Conservation (phyloP, 2,797 vertebrate species). For the Danio tinwini region DNA sequence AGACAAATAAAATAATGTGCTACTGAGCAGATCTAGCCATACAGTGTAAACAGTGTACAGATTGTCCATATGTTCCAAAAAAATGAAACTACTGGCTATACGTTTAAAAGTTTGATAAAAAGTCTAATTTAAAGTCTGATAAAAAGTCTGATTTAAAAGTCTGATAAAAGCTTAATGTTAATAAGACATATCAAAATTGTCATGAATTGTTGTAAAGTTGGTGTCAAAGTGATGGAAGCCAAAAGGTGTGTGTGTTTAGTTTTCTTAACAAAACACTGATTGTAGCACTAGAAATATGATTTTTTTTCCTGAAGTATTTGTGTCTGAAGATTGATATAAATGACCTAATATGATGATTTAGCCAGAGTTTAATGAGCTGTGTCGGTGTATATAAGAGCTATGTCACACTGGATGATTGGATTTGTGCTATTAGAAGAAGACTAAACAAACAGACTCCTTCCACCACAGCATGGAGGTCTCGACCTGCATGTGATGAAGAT, state of each 20-base stretch:
- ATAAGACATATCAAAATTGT: too few relatives aligned
- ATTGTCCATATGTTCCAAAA: too few relatives aligned
- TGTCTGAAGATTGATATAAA: neutral
- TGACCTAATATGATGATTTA: slow-evolving; percentile 34
- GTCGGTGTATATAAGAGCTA: neutral
- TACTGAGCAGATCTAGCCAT: too few relatives aligned
- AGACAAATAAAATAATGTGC: too few relatives aligned
- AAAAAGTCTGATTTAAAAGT: too few relatives aligned
- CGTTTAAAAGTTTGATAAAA: too few relatives aligned
- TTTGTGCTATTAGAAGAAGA: slow-evolving; percentile 8
- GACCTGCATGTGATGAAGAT: slow-evolving; percentile 34
- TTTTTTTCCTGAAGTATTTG: neutral
- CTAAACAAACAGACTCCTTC: slow-evolving; percentile 29
- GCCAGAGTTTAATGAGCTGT: slow-evolving; percentile 30
- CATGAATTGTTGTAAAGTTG: too few relatives aligned
- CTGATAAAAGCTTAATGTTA: too few relatives aligned
- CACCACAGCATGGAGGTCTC: slow-evolving; percentile 32
- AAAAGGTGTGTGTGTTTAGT: neutral
- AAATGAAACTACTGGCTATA: too few relatives aligned
- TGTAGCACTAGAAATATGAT: neutral
- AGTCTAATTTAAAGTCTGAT: too few relatives aligned
- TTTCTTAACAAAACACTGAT: neutral
- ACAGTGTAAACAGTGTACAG: too few relatives aligned
- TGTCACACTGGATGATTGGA: slow-evolving; percentile 3
- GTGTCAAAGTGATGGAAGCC: too few relatives aligned